These are phyloP conservation scores for Venustoraphidia nigricollis DNA, from an alignment of 2,888 invertebrate genomes.

Conservation along the genomic window DNA sequence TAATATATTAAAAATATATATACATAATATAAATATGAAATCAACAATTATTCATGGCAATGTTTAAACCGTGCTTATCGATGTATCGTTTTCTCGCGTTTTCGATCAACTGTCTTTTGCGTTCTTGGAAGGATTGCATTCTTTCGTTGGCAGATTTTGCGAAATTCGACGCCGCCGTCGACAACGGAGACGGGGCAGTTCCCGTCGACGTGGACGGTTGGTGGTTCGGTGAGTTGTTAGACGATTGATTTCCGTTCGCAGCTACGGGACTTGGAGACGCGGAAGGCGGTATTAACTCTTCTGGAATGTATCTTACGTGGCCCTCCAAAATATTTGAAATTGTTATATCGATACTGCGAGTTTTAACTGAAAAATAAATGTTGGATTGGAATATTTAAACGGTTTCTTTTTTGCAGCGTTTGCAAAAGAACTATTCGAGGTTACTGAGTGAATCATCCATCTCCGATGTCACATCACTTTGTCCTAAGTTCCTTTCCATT, in stretches of 20 bases:
- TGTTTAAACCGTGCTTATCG: constrained; percentile 50
- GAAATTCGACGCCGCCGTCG: constrained; percentile 30
- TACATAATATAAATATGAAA: not conserved
- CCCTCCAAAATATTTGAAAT: constrained; percentile 72
- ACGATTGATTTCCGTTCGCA: constrained; percentile 4
- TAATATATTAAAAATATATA: too few species aligned
- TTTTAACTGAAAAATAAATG: constrained; percentile 36
- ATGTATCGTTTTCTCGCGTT: constrained; percentile 63
- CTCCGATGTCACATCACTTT: too few species aligned
- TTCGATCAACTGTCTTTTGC: constrained; percentile 62
- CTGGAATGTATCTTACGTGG: constrained; percentile 44
- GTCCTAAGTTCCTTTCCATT: too few species aligned
- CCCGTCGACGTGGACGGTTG: constrained; percentile 8
- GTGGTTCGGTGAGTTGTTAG: not conserved
- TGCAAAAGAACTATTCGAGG: too few species aligned
- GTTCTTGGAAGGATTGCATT: constrained; percentile 60
- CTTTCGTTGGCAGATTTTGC: constrained; percentile 42
- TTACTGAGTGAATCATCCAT: too few species aligned
- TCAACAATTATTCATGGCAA: constrained; percentile 15
- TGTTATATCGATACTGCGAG: constrained; percentile 61
- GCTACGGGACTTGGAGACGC: constrained; percentile 8
- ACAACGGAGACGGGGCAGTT: constrained; percentile 10
- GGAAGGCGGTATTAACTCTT: constrained; percentile 16
- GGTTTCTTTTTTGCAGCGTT: too few species aligned
- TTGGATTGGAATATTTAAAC: too few species aligned